Percentiles rank a stretch among this genome's conserved stretches.
Evolutionary conservation across 2,797 vertebrate genomes (phyloP).

Genomic region (Hippoglossus hippoglossus): DNA sequence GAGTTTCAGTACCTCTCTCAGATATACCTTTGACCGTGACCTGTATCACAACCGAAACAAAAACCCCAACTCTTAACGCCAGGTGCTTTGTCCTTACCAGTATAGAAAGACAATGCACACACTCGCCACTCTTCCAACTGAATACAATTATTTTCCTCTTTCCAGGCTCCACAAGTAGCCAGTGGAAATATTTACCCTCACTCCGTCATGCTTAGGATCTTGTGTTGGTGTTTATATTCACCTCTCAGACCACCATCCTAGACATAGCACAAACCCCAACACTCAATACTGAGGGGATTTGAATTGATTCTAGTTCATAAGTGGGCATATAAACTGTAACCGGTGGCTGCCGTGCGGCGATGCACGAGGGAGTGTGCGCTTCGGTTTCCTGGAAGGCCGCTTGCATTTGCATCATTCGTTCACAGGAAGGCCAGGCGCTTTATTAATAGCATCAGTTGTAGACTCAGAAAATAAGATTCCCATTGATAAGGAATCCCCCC

Average conservation of each 20-base stretch:
- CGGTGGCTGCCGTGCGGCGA: constrained; percentile 17
- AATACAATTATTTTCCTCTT: constrained; percentile 56
- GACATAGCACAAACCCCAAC: constrained; percentile 46
- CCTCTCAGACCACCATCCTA: constrained; percentile 49
- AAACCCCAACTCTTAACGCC: too few relatives aligned
- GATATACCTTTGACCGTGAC: background rate
- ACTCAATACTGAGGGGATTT: constrained; percentile 47
- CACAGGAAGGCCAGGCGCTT: constrained; percentile 37
- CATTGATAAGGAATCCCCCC: constrained; percentile 60
- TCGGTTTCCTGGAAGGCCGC: constrained; percentile 61
- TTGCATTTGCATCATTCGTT: constrained; percentile 55
- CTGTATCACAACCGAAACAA: background rate
- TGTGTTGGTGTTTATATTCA: constrained; percentile 69
- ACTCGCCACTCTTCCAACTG: background rate
- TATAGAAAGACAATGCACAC: constrained; percentile 15
- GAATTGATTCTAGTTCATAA: constrained; percentile 47
- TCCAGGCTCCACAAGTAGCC: constrained; percentile 70
- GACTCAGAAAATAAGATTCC: constrained; percentile 53
- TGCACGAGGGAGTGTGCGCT: constrained; percentile 29
- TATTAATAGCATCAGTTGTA: constrained; percentile 63
- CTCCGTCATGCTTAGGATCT: constrained; percentile 56
- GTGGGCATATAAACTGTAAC: constrained; percentile 37
- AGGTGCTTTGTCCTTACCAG: background rate
- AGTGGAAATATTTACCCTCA: constrained; percentile 73
- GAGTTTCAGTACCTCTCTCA: constrained; percentile 10